A percentile compares a stretch with the other conserved stretches of the same genome.
Evolutionary conservation across 2,113 vertebrate species (phyloP).

Genomic region (Sphyrna mokarran): DNA sequence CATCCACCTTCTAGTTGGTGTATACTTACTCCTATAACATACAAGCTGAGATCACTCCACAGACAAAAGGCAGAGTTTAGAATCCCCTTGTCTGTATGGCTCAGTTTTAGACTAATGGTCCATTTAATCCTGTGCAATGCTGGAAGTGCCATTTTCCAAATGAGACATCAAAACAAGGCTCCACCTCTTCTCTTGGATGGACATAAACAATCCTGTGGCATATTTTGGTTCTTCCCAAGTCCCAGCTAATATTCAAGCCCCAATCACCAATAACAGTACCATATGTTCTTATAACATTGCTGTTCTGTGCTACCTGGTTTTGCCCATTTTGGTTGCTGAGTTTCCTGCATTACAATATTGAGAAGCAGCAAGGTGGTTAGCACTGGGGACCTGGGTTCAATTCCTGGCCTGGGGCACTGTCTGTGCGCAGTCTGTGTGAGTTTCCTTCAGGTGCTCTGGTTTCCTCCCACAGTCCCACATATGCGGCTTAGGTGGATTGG

Average conservation of each 20-base stretch:
- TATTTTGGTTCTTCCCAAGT: not conserved
- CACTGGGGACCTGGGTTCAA: too few species aligned
- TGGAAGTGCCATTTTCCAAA: too few species aligned
- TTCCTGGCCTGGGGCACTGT: too few species aligned
- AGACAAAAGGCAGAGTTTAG: not conserved
- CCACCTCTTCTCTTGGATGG: too few species aligned
- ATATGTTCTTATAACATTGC: not conserved
- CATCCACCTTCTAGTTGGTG: too few species aligned
- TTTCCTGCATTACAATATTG: not conserved
- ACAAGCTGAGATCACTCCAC: not conserved
- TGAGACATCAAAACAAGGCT: not conserved
- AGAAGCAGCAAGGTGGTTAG: not conserved
- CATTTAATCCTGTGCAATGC: not conserved
- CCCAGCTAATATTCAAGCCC: not conserved
- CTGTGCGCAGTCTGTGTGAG: too few species aligned
- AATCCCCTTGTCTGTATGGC: not conserved
- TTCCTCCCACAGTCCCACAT: too few species aligned
- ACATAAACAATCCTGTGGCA: too few species aligned
- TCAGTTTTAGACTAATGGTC: not conserved
- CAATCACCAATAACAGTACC: not conserved
- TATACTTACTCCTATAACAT: not conserved
- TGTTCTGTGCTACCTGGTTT: not conserved
- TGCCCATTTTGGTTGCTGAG: not conserved
- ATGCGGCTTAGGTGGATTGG: too few species aligned
- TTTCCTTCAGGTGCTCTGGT: too few species aligned